Evolutionary conservation across 2,797 vertebrate genomes (phyloP).

Genomic region (Eulemur mongoz): DNA sequence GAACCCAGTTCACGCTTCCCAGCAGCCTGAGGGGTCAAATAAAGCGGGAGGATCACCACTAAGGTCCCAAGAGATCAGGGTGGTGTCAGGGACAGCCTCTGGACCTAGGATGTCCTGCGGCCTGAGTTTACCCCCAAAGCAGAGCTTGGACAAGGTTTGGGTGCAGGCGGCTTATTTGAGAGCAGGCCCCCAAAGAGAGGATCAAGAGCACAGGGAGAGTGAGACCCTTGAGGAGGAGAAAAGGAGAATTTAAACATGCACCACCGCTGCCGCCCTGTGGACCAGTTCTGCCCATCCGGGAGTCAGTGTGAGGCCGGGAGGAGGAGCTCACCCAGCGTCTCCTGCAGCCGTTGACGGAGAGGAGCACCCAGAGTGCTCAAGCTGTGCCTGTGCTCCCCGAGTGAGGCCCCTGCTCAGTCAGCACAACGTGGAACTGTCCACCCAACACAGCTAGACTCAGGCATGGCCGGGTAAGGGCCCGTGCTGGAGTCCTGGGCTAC

Average conservation of each 20-base stretch:
- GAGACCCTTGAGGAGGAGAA: neutral
- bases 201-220: neutral
- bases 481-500: neutral
- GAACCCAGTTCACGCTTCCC: rapidly evolving
- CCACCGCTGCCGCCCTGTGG: rapidly evolving
- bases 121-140: neutral
- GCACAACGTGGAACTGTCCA: neutral
- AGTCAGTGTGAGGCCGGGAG: neutral
- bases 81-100: neutral
- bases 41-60: neutral
- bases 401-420: rapidly evolving
- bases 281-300: rapidly evolving
- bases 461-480: rapidly evolving
- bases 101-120: neutral
- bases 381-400: neutral
- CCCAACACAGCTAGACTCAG: too few species aligned
- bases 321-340: rapidly evolving
- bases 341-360: rapidly evolving
- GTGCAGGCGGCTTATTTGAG: neutral
- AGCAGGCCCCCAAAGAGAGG: neutral
- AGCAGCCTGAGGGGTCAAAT: rapidly evolving
- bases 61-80: neutral
- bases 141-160: neutral
- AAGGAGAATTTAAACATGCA: rapidly evolving
- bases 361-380: rapidly evolving